Percentiles rank a stretch among this genome's conserved stretches.
Conservation (phyloP, 2,888 invertebrate genomes). For the Drosophila vallismaia region DNA sequence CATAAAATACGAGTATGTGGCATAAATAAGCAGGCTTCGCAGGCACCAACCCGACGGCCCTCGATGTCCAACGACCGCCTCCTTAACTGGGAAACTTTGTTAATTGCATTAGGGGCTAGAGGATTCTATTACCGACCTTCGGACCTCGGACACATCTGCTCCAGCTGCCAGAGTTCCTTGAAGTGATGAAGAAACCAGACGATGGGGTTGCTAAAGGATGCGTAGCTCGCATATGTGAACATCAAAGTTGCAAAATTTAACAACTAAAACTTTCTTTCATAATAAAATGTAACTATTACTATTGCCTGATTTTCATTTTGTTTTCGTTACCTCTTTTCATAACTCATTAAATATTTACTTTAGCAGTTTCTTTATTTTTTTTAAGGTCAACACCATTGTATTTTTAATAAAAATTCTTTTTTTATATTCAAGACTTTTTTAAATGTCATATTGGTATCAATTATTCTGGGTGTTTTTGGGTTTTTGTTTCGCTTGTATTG, state of each 20-base stretch:
- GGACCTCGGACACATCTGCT: constrained; percentile 18
- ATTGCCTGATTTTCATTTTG: background rate
- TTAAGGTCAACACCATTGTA: background rate
- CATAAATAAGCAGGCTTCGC: constrained; percentile 48
- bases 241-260: constrained; percentile 20
- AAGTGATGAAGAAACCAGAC: background rate
- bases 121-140: constrained; percentile 40
- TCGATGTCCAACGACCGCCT: constrained; percentile 1
- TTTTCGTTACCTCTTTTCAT: background rate
- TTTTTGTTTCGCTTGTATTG: constrained; percentile 5
- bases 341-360: background rate
- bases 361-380: background rate
- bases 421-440: constrained; percentile 9
- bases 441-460: constrained; percentile 21
- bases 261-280: constrained; percentile 5
- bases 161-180: constrained; percentile 16
- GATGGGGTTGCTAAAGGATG: constrained; percentile 1
- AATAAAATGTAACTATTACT: constrained; percentile 6
- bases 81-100: constrained; percentile 43
- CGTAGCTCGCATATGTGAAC: background rate
- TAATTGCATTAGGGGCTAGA: constrained; percentile 43
- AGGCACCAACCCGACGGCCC: constrained; percentile 13
- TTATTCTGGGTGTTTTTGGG: constrained; percentile 14
- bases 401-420: constrained; percentile 1
- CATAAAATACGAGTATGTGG: constrained; percentile 55